Conservation (phyloP, 2,888 invertebrate genomes). For the Ochlodes sylvanus region DNA sequence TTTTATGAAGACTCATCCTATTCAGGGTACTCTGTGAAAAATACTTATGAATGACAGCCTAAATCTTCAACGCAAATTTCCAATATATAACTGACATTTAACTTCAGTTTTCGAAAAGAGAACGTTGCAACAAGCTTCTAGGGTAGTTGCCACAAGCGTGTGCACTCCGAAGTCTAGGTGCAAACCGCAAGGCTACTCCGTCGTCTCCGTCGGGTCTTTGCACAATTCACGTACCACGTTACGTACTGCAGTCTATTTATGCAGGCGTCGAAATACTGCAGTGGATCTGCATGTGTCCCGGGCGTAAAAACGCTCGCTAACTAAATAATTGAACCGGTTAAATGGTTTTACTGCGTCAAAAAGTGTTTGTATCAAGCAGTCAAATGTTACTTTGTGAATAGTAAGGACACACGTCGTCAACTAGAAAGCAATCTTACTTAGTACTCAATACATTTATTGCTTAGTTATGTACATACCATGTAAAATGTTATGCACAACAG, state of each 20-base stretch:
- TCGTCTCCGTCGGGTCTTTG: slow-evolving; percentile 14
- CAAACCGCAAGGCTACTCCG: slow-evolving; percentile 28
- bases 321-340: slow-evolving; percentile 35
- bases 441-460: too few relatives aligned
- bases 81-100: slow-evolving; percentile 1
- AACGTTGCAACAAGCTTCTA: neutral
- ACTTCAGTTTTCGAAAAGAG: neutral
- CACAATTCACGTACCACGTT: slow-evolving; percentile 28
- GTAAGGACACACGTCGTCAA: too few relatives aligned
- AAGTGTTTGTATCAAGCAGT: slow-evolving; percentile 10
- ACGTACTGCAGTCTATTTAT: slow-evolving; percentile 20
- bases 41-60: neutral
- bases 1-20: too few relatives aligned
- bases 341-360: slow-evolving; percentile 36
- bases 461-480: too few relatives aligned
- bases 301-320: slow-evolving; percentile 37
- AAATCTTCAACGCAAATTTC: neutral
- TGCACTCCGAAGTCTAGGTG: slow-evolving; percentile 20
- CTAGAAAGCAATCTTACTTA: too few relatives aligned
- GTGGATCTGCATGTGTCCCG: slow-evolving; percentile 30
- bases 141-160: neutral
- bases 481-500: too few relatives aligned
- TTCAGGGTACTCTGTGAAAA: too few relatives aligned
- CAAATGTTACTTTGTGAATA: neutral
- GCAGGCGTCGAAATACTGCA: slow-evolving; percentile 30